Evolutionary conservation across 2,888 invertebrate species (phyloP), one percentile per base, ranked within the genome.

Genomic region (Digitonthophagus gazella): DNA sequence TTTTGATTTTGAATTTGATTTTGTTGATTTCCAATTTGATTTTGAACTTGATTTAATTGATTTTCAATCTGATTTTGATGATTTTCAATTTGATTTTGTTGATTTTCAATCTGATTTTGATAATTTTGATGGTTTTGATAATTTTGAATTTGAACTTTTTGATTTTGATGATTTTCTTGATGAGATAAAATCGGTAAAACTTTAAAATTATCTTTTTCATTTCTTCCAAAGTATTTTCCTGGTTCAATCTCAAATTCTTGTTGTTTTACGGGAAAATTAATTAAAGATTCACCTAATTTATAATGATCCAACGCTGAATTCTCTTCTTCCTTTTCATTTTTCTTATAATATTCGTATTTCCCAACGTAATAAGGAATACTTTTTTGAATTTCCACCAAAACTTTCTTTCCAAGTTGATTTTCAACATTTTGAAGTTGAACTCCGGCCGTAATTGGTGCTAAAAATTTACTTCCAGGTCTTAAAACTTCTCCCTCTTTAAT

Each of bases 381-480:
- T 78, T 89, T 84, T 75, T 90, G 90, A 2, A 91, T 81, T 81
- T 91, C 89, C 0, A 91, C 89, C 44, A 85, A 80, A 0, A 83
- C 83, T 69, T 80, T 83, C 6, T 83, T 83, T 56, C 83, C 78
- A 15, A 18, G 6, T 58, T 64, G 16, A 16, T 73, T 69, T 5
- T 78, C 78, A n/a, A 75, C 78, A 72, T 84, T 86, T 18, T 87
- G 81, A 19, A 89, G 76, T 75, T 85, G 84, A 15, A 88, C 78
- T 22, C 87, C 89, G 11, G 88, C 88, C 16, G 87, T 88, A 22
- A 89, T 85, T 8, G 89, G 88, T 0, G 88, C 86, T 68, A 89
- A 81, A 77, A 87, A 87, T 58, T 85, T 86, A 44, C 85, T 84
- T 72, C 84, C 84, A 14, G 87, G 86, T 77, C 87, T 86, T n/a